These are phyloP conservation scores for Euclidia mi DNA, from an alignment of 2,888 invertebrate genomes.

Conservation along the genomic window DNA sequence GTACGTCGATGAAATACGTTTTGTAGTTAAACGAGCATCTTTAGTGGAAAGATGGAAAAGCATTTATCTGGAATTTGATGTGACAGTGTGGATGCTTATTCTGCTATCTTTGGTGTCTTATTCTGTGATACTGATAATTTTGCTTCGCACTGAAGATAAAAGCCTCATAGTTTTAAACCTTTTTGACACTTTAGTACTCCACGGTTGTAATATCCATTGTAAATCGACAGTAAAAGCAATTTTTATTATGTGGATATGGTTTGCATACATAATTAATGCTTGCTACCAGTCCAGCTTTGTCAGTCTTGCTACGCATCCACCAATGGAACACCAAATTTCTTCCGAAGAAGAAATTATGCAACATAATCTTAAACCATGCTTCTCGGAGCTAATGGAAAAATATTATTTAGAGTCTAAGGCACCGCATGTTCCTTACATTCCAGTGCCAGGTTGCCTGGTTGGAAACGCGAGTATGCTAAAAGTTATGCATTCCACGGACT, in stretches of 20 bases:
- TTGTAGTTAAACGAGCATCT: constrained; percentile 64
- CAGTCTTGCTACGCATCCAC: constrained; percentile 54
- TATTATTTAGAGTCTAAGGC: constrained; percentile 42
- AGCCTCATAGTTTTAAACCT: constrained; percentile 30
- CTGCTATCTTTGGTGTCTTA: constrained; percentile 31
- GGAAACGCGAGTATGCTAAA: constrained; percentile 14
- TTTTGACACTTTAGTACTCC: constrained; percentile 23
- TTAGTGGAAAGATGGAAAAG: constrained; percentile 59
- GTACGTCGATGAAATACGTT: constrained; percentile 61
- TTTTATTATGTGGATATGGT: constrained; percentile 70
- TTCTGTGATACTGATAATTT: constrained; percentile 25
- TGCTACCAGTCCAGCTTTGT: constrained; percentile 57
- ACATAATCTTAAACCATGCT: constrained; percentile 28
- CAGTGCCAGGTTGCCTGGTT: constrained; percentile 9
- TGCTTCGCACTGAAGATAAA: constrained; percentile 33
- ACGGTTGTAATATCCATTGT: constrained; percentile 21
- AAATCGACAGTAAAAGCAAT: constrained; percentile 20
- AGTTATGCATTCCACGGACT: constrained; percentile 10
- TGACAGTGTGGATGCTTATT: constrained; percentile 41
- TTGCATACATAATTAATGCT: constrained; percentile 57
- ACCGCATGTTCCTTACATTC: constrained; percentile 7
- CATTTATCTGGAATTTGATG: constrained; percentile 55
- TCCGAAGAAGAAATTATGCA: constrained; percentile 32
- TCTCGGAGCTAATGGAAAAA: constrained; percentile 31
- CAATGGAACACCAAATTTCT: constrained; percentile 42